A percentile compares a stretch with the other conserved stretches of the same genome.
These are phyloP conservation scores for Melangyna quadrimaculata DNA, from an alignment of 2,888 invertebrate species.

Conservation along the genomic window DNA sequence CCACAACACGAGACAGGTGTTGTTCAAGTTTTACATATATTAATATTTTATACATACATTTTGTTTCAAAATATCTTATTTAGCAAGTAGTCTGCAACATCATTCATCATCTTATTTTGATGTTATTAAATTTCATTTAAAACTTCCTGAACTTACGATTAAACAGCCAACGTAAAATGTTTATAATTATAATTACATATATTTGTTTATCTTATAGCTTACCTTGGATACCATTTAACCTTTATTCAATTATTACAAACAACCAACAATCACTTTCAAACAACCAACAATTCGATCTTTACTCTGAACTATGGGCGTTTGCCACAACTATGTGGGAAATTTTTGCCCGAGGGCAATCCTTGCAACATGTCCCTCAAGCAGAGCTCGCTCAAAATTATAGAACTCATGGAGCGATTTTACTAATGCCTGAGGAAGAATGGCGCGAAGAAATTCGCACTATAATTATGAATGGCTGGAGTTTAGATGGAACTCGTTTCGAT, in stretches of 20 bases:
- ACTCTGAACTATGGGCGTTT: conserved; percentile 95
- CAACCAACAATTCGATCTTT: conserved; percentile 84
- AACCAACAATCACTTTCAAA: conserved; percentile 83
- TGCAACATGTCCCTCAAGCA: conserved; percentile 76
- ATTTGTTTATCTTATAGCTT: conserved; percentile 82
- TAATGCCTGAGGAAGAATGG: conserved; percentile 87
- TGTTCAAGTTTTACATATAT: no score
- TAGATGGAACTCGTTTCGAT: conserved; percentile 86
- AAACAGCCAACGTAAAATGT: no score
- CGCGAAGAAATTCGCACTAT: conserved; percentile 88
- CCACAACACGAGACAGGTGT: no score
- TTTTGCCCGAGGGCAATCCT: conserved; percentile 88
- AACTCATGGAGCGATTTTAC: conserved; percentile 83
- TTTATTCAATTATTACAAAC: conserved; percentile 85
- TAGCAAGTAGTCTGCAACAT: no score
- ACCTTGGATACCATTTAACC: conserved; percentile 95
- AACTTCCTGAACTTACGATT: no score
- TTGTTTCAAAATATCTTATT: no score
- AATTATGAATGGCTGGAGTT: conserved; percentile 91
- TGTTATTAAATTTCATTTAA: no score
- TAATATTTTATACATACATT: no score
- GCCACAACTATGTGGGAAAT: conserved; percentile 96
- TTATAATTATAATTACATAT: no score
- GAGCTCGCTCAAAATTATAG: conserved; percentile 74
- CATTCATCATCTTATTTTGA: no score